A percentile compares a stretch with the other conserved stretches of the same genome.
phyloP scores from a whole-genome alignment of 2,797 vertebrate species.

The Eremophila alpestris region DNA sequence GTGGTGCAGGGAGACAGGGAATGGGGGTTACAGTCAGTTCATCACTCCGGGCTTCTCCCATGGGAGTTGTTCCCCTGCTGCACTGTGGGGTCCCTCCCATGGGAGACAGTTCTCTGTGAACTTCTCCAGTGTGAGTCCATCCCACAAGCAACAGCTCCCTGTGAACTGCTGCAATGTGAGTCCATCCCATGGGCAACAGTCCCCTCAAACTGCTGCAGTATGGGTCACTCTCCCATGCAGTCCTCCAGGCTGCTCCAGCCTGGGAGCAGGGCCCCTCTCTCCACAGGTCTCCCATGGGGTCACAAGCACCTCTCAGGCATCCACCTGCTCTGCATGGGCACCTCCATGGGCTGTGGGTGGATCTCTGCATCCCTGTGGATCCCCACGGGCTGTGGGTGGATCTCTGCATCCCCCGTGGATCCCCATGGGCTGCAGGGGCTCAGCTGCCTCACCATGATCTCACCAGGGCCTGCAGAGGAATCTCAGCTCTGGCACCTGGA shows the following conservation, averaged over 20 bases:
- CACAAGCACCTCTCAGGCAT: not conserved
- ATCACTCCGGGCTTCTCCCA: not conserved
- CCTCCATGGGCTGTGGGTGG: no score
- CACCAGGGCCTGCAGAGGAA: not conserved
- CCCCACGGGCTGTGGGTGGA: not conserved
- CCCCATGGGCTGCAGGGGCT: not conserved
- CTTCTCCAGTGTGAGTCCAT: not conserved
- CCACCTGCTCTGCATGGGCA: rapidly evolving
- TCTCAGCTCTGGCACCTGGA: rapidly evolving
- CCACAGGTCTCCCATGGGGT: not conserved
- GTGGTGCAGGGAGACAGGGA: not conserved
- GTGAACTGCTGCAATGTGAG: no score
- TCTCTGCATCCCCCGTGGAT: no score
- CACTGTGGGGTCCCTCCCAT: not conserved
- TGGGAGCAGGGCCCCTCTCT: not conserved
- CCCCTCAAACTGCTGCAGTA: rapidly evolving
- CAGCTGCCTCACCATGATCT: not conserved
- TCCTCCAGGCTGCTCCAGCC: not conserved
- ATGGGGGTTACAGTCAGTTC: not conserved
- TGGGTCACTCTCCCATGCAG: not conserved
- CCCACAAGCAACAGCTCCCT: no score
- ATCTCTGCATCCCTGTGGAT: no score
- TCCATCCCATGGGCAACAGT: not conserved
- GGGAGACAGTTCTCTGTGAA: not conserved
- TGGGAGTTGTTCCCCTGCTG: no score